phyloP scores from a whole-genome alignment of 2,113 vertebrate species.

The Pelmatolapia mariae region DNA sequence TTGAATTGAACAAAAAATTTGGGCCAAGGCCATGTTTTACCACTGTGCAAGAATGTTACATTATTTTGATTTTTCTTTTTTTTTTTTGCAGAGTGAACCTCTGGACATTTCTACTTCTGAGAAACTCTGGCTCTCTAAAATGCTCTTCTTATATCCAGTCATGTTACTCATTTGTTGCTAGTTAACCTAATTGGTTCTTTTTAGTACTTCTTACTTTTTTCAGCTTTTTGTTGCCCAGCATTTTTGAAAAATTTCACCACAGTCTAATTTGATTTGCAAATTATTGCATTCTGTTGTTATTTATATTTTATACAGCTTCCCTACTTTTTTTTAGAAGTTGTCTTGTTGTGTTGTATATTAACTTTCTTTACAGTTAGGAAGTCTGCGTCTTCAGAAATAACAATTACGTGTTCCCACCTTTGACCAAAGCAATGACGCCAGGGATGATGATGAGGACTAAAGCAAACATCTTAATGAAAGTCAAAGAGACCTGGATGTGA shows the following conservation, averaged over 20 bases:
- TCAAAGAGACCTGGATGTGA: constrained; percentile 73
- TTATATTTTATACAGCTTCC: background rate
- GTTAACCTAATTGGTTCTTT: background rate
- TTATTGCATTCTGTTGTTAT: background rate
- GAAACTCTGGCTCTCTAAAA: background rate
- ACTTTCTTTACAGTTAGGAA: background rate
- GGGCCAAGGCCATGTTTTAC: background rate
- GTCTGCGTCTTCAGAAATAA: background rate
- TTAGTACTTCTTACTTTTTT: background rate
- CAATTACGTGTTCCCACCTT: background rate
- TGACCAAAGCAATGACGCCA: rapidly evolving
- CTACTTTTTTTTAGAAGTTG: background rate
- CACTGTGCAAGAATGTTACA: background rate
- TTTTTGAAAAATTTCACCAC: background rate
- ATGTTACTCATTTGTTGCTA: background rate
- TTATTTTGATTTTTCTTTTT: rapidly evolving
- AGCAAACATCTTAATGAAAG: constrained; percentile 23
- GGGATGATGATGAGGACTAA: background rate
- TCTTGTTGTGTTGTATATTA: background rate
- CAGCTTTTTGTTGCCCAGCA: background rate
- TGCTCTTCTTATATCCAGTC: background rate
- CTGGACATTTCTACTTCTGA: background rate
- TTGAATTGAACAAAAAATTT: background rate
- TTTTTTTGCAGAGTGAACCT: background rate
- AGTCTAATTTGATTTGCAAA: background rate